Evolutionary conservation across 2,797 vertebrate genomes (phyloP).

Genomic region (Serranus cabrilla): DNA sequence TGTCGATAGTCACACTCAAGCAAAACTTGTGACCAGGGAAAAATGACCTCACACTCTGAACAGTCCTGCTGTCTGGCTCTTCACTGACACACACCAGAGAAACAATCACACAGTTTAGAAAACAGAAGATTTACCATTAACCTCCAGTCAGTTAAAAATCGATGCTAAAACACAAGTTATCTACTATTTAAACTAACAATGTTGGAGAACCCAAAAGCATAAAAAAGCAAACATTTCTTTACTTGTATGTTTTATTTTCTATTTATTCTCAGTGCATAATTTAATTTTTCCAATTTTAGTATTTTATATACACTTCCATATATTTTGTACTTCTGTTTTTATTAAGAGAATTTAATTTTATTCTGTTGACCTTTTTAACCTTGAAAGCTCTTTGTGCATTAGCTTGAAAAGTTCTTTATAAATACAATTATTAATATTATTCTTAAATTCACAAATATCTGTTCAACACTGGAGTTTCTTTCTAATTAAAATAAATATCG

Average conservation of each 20-base stretch:
- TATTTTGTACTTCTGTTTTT: too few species aligned
- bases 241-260: too few species aligned
- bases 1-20: background rate
- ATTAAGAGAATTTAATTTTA: too few species aligned
- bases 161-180: background rate
- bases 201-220: background rate
- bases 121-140: conserved; percentile 16
- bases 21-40: background rate
- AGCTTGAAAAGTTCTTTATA: too few species aligned
- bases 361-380: too few species aligned
- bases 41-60: background rate
- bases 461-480: background rate
- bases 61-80: background rate
- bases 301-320: too few species aligned
- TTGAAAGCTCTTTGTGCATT: too few species aligned
- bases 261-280: too few species aligned
- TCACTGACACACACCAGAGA: background rate
- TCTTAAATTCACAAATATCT: background rate
- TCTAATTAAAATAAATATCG: background rate
- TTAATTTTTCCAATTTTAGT: too few species aligned
- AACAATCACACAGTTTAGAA: conserved; percentile 19
- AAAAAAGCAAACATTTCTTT: background rate
- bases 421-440: too few species aligned
- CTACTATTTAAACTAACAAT: background rate
- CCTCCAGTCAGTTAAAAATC: background rate